These are phyloP conservation scores for Phrynocephalus versicolor DNA, from an alignment of 2,113 vertebrate species.

Conservation along the genomic window DNA sequence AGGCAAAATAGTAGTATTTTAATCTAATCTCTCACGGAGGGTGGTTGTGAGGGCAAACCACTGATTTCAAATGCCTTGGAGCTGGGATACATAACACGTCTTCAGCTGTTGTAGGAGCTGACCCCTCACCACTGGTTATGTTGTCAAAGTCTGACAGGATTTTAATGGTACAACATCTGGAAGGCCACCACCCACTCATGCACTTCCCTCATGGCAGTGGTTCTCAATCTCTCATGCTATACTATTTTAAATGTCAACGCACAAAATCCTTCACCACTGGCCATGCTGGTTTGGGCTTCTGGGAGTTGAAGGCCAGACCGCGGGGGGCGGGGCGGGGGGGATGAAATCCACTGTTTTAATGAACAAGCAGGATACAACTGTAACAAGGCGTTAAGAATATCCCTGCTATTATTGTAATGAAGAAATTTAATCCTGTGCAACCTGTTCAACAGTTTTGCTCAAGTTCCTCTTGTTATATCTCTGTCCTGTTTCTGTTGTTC, in stretches of 20 bases:
- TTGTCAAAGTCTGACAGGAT: neutral
- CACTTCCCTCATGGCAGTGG: too few species aligned
- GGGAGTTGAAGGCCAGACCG: too few species aligned
- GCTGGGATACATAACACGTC: neutral
- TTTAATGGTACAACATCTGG: neutral
- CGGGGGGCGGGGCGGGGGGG: too few species aligned
- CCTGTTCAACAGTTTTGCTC: neutral
- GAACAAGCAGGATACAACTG: too few species aligned
- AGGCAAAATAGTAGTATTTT: neutral
- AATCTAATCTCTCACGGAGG: neutral
- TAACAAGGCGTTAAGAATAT: neutral
- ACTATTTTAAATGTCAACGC: too few species aligned
- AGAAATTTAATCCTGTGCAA: neutral
- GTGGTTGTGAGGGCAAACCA: neutral
- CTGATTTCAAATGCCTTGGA: neutral
- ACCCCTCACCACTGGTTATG: neutral
- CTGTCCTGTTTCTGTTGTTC: neutral
- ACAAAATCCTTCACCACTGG: too few species aligned
- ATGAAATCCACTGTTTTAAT: too few species aligned
- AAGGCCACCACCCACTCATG: too few species aligned
- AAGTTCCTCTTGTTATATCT: neutral
- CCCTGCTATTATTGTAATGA: neutral
- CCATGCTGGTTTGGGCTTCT: too few species aligned
- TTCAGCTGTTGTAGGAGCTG: neutral
- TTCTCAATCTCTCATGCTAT: too few species aligned